These are phyloP conservation scores for Entelurus aequoreus DNA, from an alignment of 2,113 vertebrate genomes.

Conservation along the genomic window DNA sequence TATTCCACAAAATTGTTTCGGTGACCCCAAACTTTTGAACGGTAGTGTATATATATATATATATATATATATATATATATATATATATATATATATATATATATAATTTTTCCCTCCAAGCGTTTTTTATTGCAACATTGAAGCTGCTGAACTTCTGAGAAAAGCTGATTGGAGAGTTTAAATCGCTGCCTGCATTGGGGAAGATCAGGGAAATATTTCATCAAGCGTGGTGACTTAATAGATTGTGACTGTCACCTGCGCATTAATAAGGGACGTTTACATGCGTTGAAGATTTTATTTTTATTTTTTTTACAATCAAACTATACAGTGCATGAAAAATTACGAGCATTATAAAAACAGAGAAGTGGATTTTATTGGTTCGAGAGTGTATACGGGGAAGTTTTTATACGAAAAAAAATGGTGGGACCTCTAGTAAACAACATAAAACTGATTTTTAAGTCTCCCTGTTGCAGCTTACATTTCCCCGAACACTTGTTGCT, in stretches of 20 bases:
- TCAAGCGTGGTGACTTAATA: background rate
- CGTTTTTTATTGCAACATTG: slow-evolving; percentile 43
- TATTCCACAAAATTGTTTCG: no score
- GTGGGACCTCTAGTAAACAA: no score
- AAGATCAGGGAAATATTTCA: background rate
- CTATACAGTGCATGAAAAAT: background rate
- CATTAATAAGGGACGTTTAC: background rate
- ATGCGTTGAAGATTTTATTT: background rate
- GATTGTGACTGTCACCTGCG: background rate
- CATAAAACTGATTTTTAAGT: no score
- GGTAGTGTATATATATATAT: no score
- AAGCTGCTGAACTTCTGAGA: background rate
- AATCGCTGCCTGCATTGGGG: background rate
- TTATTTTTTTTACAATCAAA: background rate
- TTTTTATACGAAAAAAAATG: no score
- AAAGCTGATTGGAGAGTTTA: slow-evolving; percentile 23
- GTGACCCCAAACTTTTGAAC: no score
- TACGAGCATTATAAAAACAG: background rate
- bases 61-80: no score
- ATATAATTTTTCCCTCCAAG: slow-evolving; percentile 16
- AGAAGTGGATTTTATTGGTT: background rate
- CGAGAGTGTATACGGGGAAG: background rate
- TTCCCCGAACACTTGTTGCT: no score
- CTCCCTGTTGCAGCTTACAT: no score
- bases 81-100: no score